Conservation (phyloP, 2,113 vertebrate species). For the Steatornis caripensis region DNA sequence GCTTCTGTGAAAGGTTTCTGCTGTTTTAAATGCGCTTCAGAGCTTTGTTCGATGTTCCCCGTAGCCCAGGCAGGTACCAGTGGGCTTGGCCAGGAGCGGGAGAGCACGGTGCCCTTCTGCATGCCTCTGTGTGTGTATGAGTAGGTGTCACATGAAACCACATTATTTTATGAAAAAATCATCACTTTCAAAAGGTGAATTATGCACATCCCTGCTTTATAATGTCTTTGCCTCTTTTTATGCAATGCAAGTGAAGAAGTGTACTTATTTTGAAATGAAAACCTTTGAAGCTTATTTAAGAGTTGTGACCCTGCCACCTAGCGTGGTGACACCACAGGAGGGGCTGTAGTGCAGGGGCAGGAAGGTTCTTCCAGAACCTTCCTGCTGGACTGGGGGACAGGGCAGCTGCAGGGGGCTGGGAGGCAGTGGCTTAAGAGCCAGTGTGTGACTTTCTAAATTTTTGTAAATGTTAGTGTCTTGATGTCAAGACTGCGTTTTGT, state of each 20-base stretch:
- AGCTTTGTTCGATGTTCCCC: neutral
- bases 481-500: fast-evolving
- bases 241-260: neutral
- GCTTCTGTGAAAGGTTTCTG: neutral
- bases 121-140: fast-evolving
- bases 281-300: fast-evolving
- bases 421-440: too few relatives aligned
- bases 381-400: fast-evolving
- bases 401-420: fast-evolving
- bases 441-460: neutral
- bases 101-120: fast-evolving
- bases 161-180: neutral
- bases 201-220: neutral
- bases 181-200: neutral
- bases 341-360: fast-evolving
- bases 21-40: neutral
- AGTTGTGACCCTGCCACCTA: fast-evolving
- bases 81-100: fast-evolving
- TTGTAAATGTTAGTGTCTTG: fast-evolving
- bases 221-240: neutral
- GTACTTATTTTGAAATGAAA: neutral
- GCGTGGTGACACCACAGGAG: fast-evolving
- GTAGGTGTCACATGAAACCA: neutral
- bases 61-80: fast-evolving
- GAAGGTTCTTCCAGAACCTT: too few relatives aligned